These are phyloP conservation scores for Acanthurus leucopareius DNA, from an alignment of 2,797 vertebrate genomes.

Conservation along the genomic window DNA sequence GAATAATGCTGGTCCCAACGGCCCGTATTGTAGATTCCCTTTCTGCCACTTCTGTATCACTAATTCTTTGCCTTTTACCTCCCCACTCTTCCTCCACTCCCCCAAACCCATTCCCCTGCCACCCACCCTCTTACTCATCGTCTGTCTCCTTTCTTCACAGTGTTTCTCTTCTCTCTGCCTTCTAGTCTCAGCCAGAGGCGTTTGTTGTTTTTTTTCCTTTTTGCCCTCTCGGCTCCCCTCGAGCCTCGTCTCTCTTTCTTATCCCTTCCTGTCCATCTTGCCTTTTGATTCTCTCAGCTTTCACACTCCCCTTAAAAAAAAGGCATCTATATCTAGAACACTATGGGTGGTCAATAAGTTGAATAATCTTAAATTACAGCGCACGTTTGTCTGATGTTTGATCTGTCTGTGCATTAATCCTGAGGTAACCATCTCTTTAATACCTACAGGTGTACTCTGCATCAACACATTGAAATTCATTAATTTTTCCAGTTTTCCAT, in stretches of 20 bases:
- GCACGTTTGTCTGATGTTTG: not conserved
- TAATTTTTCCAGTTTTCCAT: not conserved
- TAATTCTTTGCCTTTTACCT: slow-evolving; percentile 44
- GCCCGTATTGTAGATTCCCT: slow-evolving; percentile 39
- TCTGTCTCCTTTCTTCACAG: slow-evolving; percentile 21
- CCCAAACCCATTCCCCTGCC: slow-evolving; percentile 42
- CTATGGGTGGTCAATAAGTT: not conserved
- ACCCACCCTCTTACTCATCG: slow-evolving; percentile 40
- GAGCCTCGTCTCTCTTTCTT: slow-evolving; percentile 11
- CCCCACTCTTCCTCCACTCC: slow-evolving; percentile 11
- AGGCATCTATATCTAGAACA: not conserved
- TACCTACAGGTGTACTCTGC: not conserved
- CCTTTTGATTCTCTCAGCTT: slow-evolving; percentile 19
- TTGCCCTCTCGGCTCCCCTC: slow-evolving; percentile 14
- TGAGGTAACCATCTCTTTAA: not conserved
- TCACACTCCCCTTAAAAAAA: not conserved
- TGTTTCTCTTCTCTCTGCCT: slow-evolving; percentile 26
- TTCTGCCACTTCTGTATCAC: slow-evolving; percentile 42
- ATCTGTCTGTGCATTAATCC: not conserved
- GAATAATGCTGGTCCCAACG: slow-evolving; percentile 35
- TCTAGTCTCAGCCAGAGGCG: slow-evolving; percentile 19
- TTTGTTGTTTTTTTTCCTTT: slow-evolving; percentile 10
- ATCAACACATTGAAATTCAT: too few species aligned
- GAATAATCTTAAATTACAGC: not conserved
- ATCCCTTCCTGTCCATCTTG: slow-evolving; percentile 15